Percentiles rank a stretch among this genome's conserved stretches.
Conservation (phyloP, 2,113 vertebrate genomes). For the Dasypus novemcinctus region DNA sequence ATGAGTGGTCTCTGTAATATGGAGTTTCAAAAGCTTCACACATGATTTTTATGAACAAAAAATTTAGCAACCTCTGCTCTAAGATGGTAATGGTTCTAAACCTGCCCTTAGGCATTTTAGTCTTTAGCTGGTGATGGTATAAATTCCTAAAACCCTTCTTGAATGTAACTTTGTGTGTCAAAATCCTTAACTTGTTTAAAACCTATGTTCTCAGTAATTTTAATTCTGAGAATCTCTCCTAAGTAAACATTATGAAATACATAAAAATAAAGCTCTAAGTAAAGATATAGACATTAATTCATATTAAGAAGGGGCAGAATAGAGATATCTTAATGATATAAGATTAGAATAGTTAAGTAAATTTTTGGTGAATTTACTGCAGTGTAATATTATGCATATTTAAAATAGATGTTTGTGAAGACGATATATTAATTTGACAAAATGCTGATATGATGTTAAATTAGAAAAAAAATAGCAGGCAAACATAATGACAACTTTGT, state of each 20-base stretch:
- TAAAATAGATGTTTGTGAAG: background rate
- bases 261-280: background rate
- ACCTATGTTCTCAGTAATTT: background rate
- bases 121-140: background rate
- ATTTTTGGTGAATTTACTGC: background rate
- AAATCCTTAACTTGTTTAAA: background rate
- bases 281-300: background rate
- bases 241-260: background rate
- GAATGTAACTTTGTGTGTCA: background rate
- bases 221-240: background rate
- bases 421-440: background rate
- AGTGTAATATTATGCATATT: background rate
- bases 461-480: background rate
- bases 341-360: background rate
- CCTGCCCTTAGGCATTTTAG: background rate
- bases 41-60: background rate
- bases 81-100: background rate
- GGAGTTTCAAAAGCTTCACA: background rate
- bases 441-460: background rate
- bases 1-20: background rate
- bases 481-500: background rate
- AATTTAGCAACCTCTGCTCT: background rate
- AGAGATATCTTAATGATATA: background rate
- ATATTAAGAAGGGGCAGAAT: background rate
- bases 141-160: background rate